Base-by-base conservation (phyloP, 2,888 invertebrate species). In the Glomeris marginata region DNA sequence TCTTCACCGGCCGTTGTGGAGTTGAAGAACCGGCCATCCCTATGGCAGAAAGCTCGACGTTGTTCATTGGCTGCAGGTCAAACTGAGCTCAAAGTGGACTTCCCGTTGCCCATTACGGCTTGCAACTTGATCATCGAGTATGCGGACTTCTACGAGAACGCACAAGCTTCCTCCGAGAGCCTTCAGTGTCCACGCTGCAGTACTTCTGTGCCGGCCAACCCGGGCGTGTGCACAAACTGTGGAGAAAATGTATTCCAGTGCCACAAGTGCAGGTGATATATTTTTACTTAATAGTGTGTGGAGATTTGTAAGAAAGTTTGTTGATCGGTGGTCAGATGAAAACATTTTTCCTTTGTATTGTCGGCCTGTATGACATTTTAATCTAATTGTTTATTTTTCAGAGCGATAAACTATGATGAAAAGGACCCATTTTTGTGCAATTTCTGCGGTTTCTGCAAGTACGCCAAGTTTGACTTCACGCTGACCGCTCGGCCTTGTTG, bases 171-270 rank as follows among this genome's bases (percentile, higher is more conserved):
- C 0, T 84, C 88, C 58, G 94, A 95, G 68, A 94, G 90, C 0
- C 71, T 94, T 18, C 92, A 94, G 67, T 94, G 94, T 63, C 94
- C 94, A 0, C 76, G 95, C 21, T 98, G 97, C 66, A 91, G 91
- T 52, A 91, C 94, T 21, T 86, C 90, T 0, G 97, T 98, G 1
- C 91, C 94, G 0, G 88, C 97, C 0, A 92, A 92, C 66, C 95
- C 97, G 0, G 97, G 97, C 0, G 92, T 97, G 0, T 97, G 97
- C 64, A 85, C 83, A 0, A 92, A 91, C 67, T 92, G 92, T 63
- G 95, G 97, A 0, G 97, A 98, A 67, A 97, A 97, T 66, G 97
- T 97, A 0, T 97, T 90, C 72, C 98, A 98, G 63, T 98, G 97
- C 62, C 94, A 95, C 72, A 97, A 97, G 70, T 98, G 97, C 71